phyloP scores from a whole-genome alignment of 1,140 invertebrate genomes.

The Helicoverpa armigera region DNA sequence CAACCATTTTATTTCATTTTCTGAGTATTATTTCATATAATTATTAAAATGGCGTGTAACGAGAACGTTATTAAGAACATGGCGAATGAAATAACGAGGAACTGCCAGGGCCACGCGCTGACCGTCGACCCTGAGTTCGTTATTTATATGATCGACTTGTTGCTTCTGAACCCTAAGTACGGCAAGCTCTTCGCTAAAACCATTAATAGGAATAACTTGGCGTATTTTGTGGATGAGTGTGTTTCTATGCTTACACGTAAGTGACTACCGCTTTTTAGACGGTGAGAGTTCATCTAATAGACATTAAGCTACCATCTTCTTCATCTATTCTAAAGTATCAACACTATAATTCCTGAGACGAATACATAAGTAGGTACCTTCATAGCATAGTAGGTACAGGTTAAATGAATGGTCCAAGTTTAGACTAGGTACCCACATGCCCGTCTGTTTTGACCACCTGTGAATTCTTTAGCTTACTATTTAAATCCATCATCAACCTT shows the following conservation, averaged over 20 bases:
- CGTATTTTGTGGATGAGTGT: conserved; percentile 83
- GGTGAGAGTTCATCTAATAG: no score
- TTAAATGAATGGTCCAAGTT: no score
- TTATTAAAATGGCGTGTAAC: conserved; percentile 73
- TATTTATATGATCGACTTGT: conserved; percentile 78
- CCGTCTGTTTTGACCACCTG: no score
- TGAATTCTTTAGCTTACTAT: no score
- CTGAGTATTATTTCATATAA: background rate
- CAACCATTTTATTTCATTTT: background rate
- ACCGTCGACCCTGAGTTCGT: conserved; percentile 76
- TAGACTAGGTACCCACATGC: no score
- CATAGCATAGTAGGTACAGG: no score
- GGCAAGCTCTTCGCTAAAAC: conserved; percentile 80
- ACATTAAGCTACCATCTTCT: no score
- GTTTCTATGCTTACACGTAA: conserved; percentile 80
- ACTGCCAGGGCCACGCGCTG: conserved; percentile 70
- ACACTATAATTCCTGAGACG: no score
- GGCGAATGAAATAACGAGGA: conserved; percentile 83
- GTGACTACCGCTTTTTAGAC: conserved; percentile 43
- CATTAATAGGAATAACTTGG: conserved; percentile 80
- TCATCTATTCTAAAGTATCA: no score
- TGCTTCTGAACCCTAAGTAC: conserved; percentile 86
- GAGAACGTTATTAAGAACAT: conserved; percentile 85
- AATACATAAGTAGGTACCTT: no score
- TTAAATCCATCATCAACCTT: background rate